Conservation (phyloP, 2,888 invertebrate genomes). For the Cenopis cana region DNA sequence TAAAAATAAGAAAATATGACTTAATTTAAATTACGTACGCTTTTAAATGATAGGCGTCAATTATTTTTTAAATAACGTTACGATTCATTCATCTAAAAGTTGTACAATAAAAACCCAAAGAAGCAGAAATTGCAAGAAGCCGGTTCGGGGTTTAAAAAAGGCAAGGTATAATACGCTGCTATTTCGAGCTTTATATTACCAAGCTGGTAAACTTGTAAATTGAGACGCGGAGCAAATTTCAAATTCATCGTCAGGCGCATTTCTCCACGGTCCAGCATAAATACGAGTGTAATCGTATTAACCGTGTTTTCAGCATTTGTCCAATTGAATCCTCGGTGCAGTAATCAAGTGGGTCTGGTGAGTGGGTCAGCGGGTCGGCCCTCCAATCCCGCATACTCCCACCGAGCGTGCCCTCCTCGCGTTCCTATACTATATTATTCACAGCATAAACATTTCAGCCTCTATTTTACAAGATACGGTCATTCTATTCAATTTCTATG, state of each 20-base stretch:
- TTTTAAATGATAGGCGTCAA: too few species aligned
- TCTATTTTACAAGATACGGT: slow-evolving; percentile 52
- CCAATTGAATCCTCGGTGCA: slow-evolving; percentile 74
- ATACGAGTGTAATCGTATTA: slow-evolving; percentile 70
- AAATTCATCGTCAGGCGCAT: slow-evolving; percentile 35
- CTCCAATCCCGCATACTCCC: slow-evolving; percentile 40
- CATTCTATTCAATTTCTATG: slow-evolving; percentile 21
- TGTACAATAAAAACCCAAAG: too few species aligned
- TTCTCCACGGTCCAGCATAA: slow-evolving; percentile 48
- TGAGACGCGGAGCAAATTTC: slow-evolving; percentile 28
- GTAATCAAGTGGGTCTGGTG: slow-evolving; percentile 67
- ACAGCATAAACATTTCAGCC: slow-evolving; percentile 70
- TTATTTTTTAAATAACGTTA: too few species aligned
- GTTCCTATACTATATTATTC: slow-evolving; percentile 70
- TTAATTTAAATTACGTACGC: too few species aligned
- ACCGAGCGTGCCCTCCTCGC: slow-evolving; percentile 47
- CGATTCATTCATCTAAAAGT: too few species aligned
- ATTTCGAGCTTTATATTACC: slow-evolving; percentile 36
- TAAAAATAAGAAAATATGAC: too few species aligned
- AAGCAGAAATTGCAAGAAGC: too few species aligned
- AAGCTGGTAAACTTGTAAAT: slow-evolving; percentile 31
- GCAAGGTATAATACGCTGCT: slow-evolving; percentile 10
- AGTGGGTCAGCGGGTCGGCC: slow-evolving; percentile 77
- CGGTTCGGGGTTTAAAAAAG: too few species aligned
- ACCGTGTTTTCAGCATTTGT: slow-evolving; percentile 74